Percentiles rank a stretch among this genome's conserved stretches.
phyloP scores from a whole-genome alignment of 2,797 vertebrate species.

The Pangasius sanitwongsei region DNA sequence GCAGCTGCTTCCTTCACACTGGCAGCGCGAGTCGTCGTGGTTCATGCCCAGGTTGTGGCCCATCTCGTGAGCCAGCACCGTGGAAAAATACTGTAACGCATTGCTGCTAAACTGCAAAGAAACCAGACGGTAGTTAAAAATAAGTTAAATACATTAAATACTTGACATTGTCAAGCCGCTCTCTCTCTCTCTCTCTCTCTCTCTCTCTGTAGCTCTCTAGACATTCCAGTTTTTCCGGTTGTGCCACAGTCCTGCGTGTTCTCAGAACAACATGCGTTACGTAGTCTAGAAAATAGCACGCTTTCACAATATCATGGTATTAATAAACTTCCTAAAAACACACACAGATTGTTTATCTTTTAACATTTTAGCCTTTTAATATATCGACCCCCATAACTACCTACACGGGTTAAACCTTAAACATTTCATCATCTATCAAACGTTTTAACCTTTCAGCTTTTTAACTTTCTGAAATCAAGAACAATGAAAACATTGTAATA shows the following conservation, averaged over 20 bases:
- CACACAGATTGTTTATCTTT: not conserved
- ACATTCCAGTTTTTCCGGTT: not conserved
- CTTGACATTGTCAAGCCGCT: not conserved
- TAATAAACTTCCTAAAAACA: too few species aligned
- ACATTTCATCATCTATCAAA: too few species aligned
- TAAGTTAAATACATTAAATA: not conserved
- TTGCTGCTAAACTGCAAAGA: constrained; percentile 61
- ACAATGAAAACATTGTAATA: too few species aligned
- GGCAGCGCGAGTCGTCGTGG: constrained; percentile 73
- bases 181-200: not conserved
- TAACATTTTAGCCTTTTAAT: not conserved
- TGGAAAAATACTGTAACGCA: constrained; percentile 67
- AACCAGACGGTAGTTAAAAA: not conserved
- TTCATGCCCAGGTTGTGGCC: constrained; percentile 88
- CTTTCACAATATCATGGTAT: not conserved
- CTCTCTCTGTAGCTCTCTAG: not conserved
- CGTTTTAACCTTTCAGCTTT: too few species aligned
- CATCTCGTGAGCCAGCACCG: constrained; percentile 85
- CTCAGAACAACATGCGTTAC: not conserved
- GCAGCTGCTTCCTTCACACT: constrained; percentile 60
- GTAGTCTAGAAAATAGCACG: not conserved
- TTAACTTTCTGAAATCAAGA: too few species aligned
- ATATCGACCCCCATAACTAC: not conserved
- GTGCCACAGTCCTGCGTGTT: not conserved
- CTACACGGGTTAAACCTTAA: too few species aligned